These are phyloP conservation scores for Scytalopus superciliaris DNA, from an alignment of 2,113 vertebrate species.

Conservation along the genomic window DNA sequence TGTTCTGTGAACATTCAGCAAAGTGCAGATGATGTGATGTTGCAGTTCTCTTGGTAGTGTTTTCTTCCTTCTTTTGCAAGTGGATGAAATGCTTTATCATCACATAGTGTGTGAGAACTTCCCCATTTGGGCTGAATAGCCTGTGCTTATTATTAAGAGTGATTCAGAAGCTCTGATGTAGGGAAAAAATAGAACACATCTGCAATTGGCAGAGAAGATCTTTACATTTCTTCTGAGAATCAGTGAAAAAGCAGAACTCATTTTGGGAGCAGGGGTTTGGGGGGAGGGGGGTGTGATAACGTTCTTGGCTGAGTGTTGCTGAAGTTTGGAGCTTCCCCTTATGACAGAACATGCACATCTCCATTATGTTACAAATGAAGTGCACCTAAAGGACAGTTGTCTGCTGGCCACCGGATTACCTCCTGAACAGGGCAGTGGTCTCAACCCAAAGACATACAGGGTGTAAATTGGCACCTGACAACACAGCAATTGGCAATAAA, in stretches of 20 bases:
- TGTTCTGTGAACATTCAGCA: slow-evolving; percentile 52
- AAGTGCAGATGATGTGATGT: slow-evolving; percentile 19
- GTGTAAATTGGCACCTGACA: background rate
- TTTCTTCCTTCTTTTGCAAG: background rate
- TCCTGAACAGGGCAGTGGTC: background rate
- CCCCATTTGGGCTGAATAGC: slow-evolving; percentile 65
- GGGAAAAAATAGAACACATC: slow-evolving; percentile 47
- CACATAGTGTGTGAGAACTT: slow-evolving; percentile 36
- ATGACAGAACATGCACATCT: background rate
- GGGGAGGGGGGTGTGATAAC: background rate
- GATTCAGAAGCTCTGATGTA: slow-evolving; percentile 61
- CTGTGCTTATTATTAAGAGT: slow-evolving; percentile 68
- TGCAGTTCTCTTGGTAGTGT: slow-evolving; percentile 44
- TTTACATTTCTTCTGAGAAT: background rate
- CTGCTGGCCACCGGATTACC: background rate
- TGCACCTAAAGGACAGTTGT: background rate
- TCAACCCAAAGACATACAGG: background rate
- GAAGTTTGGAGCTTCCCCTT: background rate
- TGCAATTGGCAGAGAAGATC: slow-evolving; percentile 13
- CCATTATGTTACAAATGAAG: slow-evolving; percentile 53
- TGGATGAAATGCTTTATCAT: slow-evolving; percentile 66
- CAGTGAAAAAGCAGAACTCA: background rate
- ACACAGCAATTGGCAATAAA: background rate
- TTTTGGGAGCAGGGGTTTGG: background rate
- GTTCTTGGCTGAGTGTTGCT: background rate